Evolutionary conservation across 2,113 vertebrate species (phyloP).

Genomic region (Propithecus coquereli): DNA sequence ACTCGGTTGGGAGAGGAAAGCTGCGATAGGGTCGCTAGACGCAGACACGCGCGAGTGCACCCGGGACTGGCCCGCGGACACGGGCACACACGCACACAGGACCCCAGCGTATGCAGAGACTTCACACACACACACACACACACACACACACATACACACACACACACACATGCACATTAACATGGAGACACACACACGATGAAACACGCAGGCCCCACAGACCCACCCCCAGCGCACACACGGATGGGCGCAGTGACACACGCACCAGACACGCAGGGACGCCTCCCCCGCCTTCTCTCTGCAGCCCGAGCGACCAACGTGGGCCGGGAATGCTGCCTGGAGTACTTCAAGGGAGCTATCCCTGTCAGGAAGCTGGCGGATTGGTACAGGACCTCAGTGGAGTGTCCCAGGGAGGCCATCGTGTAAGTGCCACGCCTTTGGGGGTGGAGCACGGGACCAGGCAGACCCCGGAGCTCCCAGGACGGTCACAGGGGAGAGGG

Average conservation of each 20-base stretch:
- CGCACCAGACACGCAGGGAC: background rate
- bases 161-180: background rate
- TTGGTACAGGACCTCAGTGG: background rate
- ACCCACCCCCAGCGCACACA: background rate
- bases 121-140: background rate
- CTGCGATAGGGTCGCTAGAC: background rate
- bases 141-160: background rate
- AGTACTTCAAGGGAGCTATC: slow-evolving; percentile 23
- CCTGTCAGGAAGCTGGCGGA: accelerated
- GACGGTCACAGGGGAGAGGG: background rate
- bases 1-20: background rate
- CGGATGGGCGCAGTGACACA: background rate
- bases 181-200: background rate
- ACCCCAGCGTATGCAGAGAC: background rate
- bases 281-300: background rate
- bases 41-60: background rate
- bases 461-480: background rate
- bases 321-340: slow-evolving; percentile 55
- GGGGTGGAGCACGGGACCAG: background rate
- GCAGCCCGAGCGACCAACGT: slow-evolving; percentile 15
- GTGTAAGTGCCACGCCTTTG: slow-evolving; percentile 48
- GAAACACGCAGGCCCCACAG: background rate
- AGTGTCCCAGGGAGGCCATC: background rate
- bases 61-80: background rate
- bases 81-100: background rate